Percentiles rank a stretch among this genome's conserved stretches.
These are phyloP conservation scores for Unio pictorum DNA, from an alignment of 2,888 invertebrate genomes.

Conservation along the genomic window DNA sequence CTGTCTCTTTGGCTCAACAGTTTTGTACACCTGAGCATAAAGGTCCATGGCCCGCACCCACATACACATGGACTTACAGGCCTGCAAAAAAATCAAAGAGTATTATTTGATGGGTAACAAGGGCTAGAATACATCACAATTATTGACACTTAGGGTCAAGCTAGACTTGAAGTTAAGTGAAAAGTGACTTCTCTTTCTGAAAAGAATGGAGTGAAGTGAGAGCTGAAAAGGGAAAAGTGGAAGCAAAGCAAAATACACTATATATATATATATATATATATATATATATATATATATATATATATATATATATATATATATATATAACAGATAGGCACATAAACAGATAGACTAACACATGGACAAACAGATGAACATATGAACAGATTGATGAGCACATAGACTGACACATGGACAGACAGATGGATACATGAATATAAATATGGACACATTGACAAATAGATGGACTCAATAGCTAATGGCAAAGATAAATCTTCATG, in stretches of 20 bases:
- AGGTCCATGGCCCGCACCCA: constrained; percentile 94
- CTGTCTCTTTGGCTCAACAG: constrained; percentile 88
- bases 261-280: too few species aligned
- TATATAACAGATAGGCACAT: too few species aligned
- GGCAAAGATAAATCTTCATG: neutral
- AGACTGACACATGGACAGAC: neutral
- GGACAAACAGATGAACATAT: too few species aligned
- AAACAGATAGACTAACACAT: too few species aligned
- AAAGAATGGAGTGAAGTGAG: too few species aligned
- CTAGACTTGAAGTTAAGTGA: too few species aligned
- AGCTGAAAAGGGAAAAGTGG: too few species aligned
- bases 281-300: too few species aligned
- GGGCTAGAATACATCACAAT: neutral
- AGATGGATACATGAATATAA: neutral
- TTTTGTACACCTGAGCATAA: constrained; percentile 88
- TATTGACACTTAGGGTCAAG: neutral
- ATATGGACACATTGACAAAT: neutral
- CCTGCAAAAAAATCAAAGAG: constrained; percentile 72
- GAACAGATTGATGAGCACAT: too few species aligned
- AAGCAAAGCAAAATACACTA: too few species aligned
- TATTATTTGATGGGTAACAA: neutral
- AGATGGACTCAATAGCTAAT: neutral
- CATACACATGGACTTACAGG: constrained; percentile 90
- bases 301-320: too few species aligned
- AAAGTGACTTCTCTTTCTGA: too few species aligned